These are phyloP conservation scores for Poecilia wingei DNA, from an alignment of 2,797 vertebrate species.

Conservation along the genomic window DNA sequence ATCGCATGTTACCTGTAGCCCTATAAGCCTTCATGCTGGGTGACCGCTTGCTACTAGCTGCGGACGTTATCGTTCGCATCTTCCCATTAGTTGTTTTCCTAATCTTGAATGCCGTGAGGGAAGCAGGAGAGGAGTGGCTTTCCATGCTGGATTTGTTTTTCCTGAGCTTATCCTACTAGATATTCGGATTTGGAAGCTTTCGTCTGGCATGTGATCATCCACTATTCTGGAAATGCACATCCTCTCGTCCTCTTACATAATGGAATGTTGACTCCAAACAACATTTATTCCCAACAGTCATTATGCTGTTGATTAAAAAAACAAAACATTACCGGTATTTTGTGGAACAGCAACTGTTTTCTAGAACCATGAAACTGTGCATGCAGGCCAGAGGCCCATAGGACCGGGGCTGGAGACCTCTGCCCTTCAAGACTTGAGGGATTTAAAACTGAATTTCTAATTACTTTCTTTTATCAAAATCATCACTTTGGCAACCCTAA, in stretches of 20 bases:
- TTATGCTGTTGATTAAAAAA: slow-evolving; percentile 16
- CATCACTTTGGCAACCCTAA: neutral
- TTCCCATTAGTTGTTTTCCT: neutral
- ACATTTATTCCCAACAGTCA: slow-evolving; percentile 29
- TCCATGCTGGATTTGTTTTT: slow-evolving; percentile 43
- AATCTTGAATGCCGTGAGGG: neutral
- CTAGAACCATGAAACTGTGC: neutral
- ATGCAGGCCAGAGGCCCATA: neutral
- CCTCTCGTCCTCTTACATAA: slow-evolving; percentile 55
- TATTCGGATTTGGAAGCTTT: slow-evolving; percentile 43
- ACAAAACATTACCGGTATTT: neutral
- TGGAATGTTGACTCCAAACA: slow-evolving; percentile 41
- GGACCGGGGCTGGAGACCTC: neutral
- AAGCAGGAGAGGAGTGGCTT: slow-evolving; percentile 14
- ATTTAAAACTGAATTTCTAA: neutral
- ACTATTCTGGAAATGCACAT: slow-evolving; percentile 40
- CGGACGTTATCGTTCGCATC: neutral
- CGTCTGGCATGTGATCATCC: slow-evolving; percentile 19
- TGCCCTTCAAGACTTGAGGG: neutral
- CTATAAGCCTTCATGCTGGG: neutral
- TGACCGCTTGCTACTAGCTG: neutral
- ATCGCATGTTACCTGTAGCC: slow-evolving; percentile 31
- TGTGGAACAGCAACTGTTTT: neutral
- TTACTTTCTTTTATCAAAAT: neutral
- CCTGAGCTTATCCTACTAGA: slow-evolving; percentile 61